phyloP scores from a whole-genome alignment of 2,797 vertebrate species.

The Pampus argenteus region DNA sequence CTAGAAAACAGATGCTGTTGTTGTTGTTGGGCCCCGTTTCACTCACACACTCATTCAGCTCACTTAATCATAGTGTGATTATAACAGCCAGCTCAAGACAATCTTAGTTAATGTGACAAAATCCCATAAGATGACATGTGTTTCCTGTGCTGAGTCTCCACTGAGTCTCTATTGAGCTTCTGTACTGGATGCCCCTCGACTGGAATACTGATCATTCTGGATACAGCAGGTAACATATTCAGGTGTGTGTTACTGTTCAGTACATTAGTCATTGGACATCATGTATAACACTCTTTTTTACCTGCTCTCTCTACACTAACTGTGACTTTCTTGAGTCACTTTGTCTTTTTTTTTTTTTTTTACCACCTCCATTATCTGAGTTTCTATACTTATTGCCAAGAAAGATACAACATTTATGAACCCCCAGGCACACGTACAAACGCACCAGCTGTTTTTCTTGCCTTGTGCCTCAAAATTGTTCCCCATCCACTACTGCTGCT shows the following conservation, averaged over 20 bases:
- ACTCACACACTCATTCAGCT: neutral
- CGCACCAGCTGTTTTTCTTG: slow-evolving; percentile 52
- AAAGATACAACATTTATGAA: slow-evolving; percentile 70
- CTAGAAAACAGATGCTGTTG: neutral
- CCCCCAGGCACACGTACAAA: slow-evolving; percentile 45
- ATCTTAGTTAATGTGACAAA: no score
- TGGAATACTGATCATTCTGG: no score
- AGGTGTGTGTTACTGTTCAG: neutral
- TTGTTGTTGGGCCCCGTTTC: neutral
- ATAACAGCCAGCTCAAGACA: no score
- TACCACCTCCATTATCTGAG: slow-evolving; percentile 30
- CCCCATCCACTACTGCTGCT: slow-evolving; percentile 41
- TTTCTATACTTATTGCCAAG: slow-evolving; percentile 29
- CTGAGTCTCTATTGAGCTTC: no score
- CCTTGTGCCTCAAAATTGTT: slow-evolving; percentile 42
- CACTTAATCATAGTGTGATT: neutral
- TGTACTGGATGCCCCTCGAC: no score
- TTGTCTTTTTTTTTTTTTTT: no score
- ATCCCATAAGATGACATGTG: no score
- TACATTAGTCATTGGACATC: neutral
- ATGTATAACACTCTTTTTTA: no score
- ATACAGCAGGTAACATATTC: no score
- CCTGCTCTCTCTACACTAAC: neutral
- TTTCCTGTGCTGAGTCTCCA: no score
- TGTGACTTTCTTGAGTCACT: slow-evolving; percentile 15